phyloP scores from a whole-genome alignment of 2,888 invertebrate species.

The Pseudoips prasinana region DNA sequence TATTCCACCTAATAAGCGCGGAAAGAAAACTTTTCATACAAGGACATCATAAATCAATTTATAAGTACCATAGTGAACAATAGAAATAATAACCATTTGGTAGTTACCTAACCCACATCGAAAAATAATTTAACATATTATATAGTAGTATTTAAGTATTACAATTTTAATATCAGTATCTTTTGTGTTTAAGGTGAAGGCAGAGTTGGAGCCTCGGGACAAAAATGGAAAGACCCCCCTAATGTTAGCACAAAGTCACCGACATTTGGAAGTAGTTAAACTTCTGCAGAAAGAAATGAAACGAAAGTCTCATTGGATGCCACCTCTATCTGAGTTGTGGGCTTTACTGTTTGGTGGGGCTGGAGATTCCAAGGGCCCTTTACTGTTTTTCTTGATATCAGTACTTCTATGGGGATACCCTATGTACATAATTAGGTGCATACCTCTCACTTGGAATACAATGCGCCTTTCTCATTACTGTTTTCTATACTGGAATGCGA shows the following conservation, averaged over 20 bases:
- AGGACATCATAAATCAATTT: too few species aligned
- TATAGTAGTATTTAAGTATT: not conserved
- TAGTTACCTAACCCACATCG: too few species aligned
- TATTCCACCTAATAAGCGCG: too few species aligned
- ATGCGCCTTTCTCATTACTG: conserved; percentile 93
- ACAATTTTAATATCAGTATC: too few species aligned
- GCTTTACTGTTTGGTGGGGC: conserved; percentile 94
- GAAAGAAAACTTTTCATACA: too few species aligned
- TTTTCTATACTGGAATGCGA: conserved; percentile 94
- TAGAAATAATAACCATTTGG: too few species aligned
- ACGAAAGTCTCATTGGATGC: conserved; percentile 92
- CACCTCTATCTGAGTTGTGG: conserved; percentile 94
- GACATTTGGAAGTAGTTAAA: conserved; percentile 92
- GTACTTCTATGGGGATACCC: conserved; percentile 96
- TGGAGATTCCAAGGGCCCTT: conserved; percentile 94
- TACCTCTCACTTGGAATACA: conserved; percentile 95
- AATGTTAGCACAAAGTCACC: conserved; percentile 93
- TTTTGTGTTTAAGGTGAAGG: conserved; percentile 89
- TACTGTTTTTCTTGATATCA: conserved; percentile 92
- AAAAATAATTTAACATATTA: not conserved
- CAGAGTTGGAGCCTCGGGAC: conserved; percentile 92
- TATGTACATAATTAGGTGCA: conserved; percentile 94
- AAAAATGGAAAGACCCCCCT: conserved; percentile 96
- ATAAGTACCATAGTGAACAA: too few species aligned
- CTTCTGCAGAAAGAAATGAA: conserved; percentile 91